Conservation (phyloP, 2,888 invertebrate genomes). For the Drosophila nr. fundita region DNA sequence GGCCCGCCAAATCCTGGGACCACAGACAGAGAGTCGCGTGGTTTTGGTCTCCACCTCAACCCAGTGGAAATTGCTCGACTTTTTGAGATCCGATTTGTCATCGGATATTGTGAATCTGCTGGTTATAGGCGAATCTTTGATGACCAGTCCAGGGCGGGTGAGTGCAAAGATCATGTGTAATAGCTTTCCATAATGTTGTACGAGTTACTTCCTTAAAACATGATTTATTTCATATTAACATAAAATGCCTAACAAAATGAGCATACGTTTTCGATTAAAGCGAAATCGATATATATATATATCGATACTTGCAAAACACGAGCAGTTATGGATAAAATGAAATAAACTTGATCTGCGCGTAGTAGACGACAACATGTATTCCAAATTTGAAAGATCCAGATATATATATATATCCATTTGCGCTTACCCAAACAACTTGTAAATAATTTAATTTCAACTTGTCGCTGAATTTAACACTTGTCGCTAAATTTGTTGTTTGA, state of each 20-base stretch:
- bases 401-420: background rate
- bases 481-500: background rate
- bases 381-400: background rate
- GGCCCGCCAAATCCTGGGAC: conserved; percentile 87
- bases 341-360: background rate
- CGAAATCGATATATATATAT: too few relatives aligned
- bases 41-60: conserved; percentile 89
- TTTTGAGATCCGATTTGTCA: conserved; percentile 87
- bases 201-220: background rate
- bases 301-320: too few relatives aligned
- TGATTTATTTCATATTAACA: too few relatives aligned
- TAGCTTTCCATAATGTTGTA: background rate
- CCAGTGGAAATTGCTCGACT: conserved; percentile 91
- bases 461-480: background rate
- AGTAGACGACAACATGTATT: too few relatives aligned
- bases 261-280: too few relatives aligned
- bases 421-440: background rate
- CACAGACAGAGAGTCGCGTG: conserved; percentile 88
- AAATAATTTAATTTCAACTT: background rate
- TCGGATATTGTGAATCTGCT: conserved; percentile 90
- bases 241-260: too few relatives aligned
- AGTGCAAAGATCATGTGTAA: conserved; percentile 48
- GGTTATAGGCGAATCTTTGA: conserved; percentile 89
- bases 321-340: background rate
- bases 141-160: conserved; percentile 86